Base-by-base conservation (phyloP, 2,888 invertebrate species). In the Drosophila siamana region DNA sequence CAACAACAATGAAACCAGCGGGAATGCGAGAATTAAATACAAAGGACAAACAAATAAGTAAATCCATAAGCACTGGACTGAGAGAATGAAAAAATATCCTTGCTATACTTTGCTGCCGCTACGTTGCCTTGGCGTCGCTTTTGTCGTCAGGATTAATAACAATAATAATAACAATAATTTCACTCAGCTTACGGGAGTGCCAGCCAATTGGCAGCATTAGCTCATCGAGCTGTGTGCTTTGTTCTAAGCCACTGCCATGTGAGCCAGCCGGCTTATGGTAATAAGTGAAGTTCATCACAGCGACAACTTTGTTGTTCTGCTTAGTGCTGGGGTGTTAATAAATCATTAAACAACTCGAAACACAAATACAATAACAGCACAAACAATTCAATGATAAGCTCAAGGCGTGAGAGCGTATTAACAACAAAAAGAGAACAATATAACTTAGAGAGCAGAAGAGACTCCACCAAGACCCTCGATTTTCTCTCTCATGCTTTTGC, bases 81-180 rank as follows among this genome's bases (percentile, higher is more conserved):
- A 13, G 28, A 26, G n/a, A 54, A 47, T 22, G 19, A 11, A 15
- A 15, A 40, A 38, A 60, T 43, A 38, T 38, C 1, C 41, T n/a
- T 15, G 5, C 19, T 5, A 26, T 26, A 26, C 26, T 26, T 26
- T 26, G 26, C 26, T 5, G 7, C 24, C 5, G 4, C 7, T 26
- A 26, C 26, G 63, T 77, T 68, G 60, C 67, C 72, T 56, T 73
- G 78, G 55, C 56, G 40, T 48, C 59, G 50, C 69, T 68, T 78
- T 80, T 69, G 51, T 62, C 55, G 30, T 19, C 30, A 59, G 66
- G 61, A 66, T 79, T 38, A 38, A 38, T 68, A 69, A 68, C 70
- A 57, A 69, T 69, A 62, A 65, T 74, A 38, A 15, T 38, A 38
- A 38, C 68, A 72, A 71, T 79, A 54, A 69, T 69, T 56, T 71